A percentile compares a stretch with the other conserved stretches of the same genome.
Conservation (phyloP, 2,888 invertebrate species). For the Tetropium fuscum region DNA sequence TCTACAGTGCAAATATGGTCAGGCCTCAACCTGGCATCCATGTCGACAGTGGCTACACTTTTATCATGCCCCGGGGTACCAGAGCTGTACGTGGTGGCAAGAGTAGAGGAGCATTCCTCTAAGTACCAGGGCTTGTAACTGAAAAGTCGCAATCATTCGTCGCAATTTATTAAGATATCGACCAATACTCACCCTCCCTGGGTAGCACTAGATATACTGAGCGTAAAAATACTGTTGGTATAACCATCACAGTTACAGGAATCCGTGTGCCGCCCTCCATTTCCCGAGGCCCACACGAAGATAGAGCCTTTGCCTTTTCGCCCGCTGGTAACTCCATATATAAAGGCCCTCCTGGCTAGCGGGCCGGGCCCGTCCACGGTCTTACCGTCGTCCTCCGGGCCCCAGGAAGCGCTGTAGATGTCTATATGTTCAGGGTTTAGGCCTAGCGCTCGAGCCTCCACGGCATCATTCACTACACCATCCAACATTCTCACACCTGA, state of each 20-base stretch:
- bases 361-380: conserved; percentile 98
- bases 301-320: conserved; percentile 95
- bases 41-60: conserved; percentile 92
- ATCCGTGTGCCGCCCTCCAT: conserved; percentile 94
- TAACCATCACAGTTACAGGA: conserved; percentile 99
- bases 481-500: conserved; percentile 96
- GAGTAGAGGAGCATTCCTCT: conserved; percentile 98
- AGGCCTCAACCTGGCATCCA: conserved; percentile 88
- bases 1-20: conserved; percentile 94
- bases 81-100: conserved; percentile 97
- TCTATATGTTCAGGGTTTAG: conserved; percentile 96
- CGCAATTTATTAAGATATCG: not conserved
- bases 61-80: conserved; percentile 94
- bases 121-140: conserved; percentile 97
- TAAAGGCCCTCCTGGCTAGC: conserved; percentile 90
- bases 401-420: conserved; percentile 98
- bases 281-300: conserved; percentile 98
- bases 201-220: conserved; percentile 98
- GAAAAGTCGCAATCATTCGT: conserved; percentile 30
- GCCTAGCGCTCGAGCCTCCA: conserved; percentile 93
- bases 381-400: conserved; percentile 97
- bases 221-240: conserved; percentile 98
- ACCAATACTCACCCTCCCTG: conserved; percentile 85
- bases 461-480: conserved; percentile 96
- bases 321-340: conserved; percentile 93